These are phyloP conservation scores for Frankliniella fusca DNA, from an alignment of 2,888 invertebrate species.

Conservation along the genomic window DNA sequence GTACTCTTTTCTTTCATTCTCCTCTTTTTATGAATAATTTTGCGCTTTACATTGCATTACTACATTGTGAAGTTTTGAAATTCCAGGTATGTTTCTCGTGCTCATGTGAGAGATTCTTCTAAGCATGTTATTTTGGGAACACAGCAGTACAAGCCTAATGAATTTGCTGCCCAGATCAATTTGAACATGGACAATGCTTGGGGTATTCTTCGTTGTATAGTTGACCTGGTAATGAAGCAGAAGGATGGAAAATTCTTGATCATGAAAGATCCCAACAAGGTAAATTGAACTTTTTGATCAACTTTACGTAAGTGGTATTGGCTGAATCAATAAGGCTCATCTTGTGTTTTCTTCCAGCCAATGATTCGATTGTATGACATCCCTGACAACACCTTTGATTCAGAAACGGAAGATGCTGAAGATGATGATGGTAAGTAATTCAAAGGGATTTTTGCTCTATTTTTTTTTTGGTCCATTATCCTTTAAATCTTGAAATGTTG, in stretches of 20 bases:
- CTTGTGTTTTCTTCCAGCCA: slow-evolving; percentile 53
- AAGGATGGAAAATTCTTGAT: slow-evolving; percentile 95
- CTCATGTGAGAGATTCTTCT: slow-evolving; percentile 87
- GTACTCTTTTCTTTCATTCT: slow-evolving; percentile 31
- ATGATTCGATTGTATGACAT: slow-evolving; percentile 96
- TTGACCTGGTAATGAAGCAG: slow-evolving; percentile 95
- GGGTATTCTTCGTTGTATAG: slow-evolving; percentile 95
- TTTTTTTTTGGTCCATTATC: background rate
- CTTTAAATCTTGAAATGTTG: background rate
- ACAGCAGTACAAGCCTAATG: slow-evolving; percentile 96
- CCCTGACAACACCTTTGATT: slow-evolving; percentile 97
- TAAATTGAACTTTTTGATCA: slow-evolving; percentile 38
- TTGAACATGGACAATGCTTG: slow-evolving; percentile 99
- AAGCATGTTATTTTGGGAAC: slow-evolving; percentile 95
- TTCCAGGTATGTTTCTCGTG: slow-evolving; percentile 85
- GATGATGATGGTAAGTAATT: slow-evolving; percentile 50
- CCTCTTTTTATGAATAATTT: background rate
- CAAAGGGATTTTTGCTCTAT: background rate
- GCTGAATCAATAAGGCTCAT: slow-evolving; percentile 7
- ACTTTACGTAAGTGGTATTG: background rate
- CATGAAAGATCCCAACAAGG: slow-evolving; percentile 98
- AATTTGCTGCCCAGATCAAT: slow-evolving; percentile 98
- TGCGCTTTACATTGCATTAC: background rate
- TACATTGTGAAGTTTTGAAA: slow-evolving; percentile 34
- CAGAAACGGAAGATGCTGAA: slow-evolving; percentile 87